Evolutionary conservation across 2,888 invertebrate genomes (phyloP).

Genomic region (Tanytarsus gracilentus): DNA sequence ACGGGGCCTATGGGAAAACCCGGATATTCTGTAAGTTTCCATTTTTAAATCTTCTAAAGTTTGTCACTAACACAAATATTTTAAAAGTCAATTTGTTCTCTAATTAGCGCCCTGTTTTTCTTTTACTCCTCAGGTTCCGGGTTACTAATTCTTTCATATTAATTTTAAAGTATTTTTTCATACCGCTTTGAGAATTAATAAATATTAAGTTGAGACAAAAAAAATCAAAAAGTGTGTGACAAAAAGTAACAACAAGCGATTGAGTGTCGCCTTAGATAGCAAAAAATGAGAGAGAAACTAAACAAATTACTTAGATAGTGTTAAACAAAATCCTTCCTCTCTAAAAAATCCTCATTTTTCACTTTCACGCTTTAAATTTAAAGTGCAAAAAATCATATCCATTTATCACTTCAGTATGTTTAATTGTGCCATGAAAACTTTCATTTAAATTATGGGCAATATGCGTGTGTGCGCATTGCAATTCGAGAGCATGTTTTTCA

Average conservation of each 20-base stretch:
- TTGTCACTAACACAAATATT: slow-evolving; percentile 28
- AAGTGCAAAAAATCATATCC: too few species aligned
- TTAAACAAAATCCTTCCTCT: background rate
- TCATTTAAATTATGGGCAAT: too few species aligned
- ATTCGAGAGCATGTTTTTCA: too few species aligned
- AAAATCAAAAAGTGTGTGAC: background rate
- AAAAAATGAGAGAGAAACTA: background rate
- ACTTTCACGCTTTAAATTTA: too few species aligned
- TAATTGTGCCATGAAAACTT: too few species aligned
- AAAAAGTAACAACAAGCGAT: slow-evolving; percentile 14
- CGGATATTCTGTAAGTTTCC: slow-evolving; percentile 42
- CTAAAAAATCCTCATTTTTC: too few species aligned
- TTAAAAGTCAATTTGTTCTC: background rate
- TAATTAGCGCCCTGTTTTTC: slow-evolving; percentile 1
- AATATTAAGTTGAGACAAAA: background rate
- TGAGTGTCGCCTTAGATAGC: slow-evolving; percentile 10
- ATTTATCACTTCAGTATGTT: too few species aligned
- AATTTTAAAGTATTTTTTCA: background rate
- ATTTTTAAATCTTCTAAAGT: slow-evolving; percentile 15
- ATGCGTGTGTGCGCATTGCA: too few species aligned
- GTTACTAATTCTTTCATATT: slow-evolving; percentile 13
- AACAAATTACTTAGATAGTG: slow-evolving; percentile 14
- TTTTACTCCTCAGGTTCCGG: slow-evolving; percentile 23
- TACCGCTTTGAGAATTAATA: background rate
- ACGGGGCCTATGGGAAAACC: slow-evolving; percentile 43